Conservation (phyloP, 2,888 invertebrate species). For the Metellina segmentata region DNA sequence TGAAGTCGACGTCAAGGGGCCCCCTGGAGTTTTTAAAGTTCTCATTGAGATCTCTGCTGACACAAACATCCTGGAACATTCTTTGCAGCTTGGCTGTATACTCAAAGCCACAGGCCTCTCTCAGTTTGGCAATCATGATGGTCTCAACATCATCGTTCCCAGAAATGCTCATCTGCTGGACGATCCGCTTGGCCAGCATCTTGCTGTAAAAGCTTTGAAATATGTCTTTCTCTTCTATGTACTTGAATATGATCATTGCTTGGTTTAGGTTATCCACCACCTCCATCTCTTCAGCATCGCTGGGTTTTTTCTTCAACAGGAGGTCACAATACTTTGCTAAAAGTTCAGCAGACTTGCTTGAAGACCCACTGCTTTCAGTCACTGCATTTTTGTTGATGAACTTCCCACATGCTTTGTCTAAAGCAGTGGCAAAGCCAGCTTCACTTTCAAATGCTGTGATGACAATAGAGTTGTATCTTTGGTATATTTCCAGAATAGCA, state of each 20-base stretch:
- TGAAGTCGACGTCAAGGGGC: constrained; percentile 69
- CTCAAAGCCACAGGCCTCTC: constrained; percentile 98
- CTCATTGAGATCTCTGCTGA: constrained; percentile 95
- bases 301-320: constrained; percentile 96
- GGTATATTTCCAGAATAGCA: constrained; percentile 97
- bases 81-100: constrained; percentile 98
- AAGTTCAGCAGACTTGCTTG: constrained; percentile 94
- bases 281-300: constrained; percentile 98
- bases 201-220: constrained; percentile 99
- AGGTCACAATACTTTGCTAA: constrained; percentile 98
- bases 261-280: constrained; percentile 98
- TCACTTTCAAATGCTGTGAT: constrained; percentile 96
- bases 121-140: constrained; percentile 99
- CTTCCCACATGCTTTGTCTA: constrained; percentile 90
- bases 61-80: constrained; percentile 99
- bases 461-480: constrained; percentile 97
- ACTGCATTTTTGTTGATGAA: constrained; percentile 99
- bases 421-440: constrained; percentile 84
- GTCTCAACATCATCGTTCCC: constrained; percentile 99
- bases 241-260: constrained; percentile 99
- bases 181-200: constrained; percentile 98
- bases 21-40: constrained; percentile 87
- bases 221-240: constrained; percentile 99
- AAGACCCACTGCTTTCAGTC: constrained; percentile 90
- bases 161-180: constrained; percentile 86